Base-by-base conservation (phyloP, 2,888 invertebrate genomes). In the Physocephala rufipes region DNA sequence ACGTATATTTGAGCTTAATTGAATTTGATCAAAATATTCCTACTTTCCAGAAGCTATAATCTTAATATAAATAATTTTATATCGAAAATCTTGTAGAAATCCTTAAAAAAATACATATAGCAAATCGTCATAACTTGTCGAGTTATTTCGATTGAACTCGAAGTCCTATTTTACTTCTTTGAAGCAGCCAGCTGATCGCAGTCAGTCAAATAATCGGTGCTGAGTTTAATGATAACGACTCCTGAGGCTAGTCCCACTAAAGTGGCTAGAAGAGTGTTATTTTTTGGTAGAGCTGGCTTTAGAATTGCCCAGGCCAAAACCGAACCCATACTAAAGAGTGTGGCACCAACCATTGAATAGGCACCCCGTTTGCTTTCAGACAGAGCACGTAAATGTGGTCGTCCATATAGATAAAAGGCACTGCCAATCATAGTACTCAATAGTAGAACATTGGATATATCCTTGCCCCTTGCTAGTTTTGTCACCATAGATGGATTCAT, bases 311-410 rank as follows among this genome's bases (percentile, higher is more conserved):
- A 96, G 74, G 93, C 87, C 71, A 97, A 89, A 62, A 96, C 93
- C 0, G 96, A 95, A 16, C 97, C 96, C 82, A 97, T 90, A 76
- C 95, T 95, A 88, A 96, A 93, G 26, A 96, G 88, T 13, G 93
- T 88, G 59, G 95, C 91, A 67, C 94, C 93, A 72, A 92, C 80
- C 74, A 90, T 30, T 15, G 86, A 93, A 88, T 91, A 95, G 43
- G 90, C 87, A 76, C 91, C 88, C 71, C 90, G 89, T 75, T 89
- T 89, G 71, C 89, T 88, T 36, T 88, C 89, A 13, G 90, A 84
- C 12, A 92, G 89, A n/a, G 87, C 87, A 71, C 89, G 88, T 84
- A 96, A 87, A 82, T 95, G 95, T 58, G 92, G 91, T 74, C 95
- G 89, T 65, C 91, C 91, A 86, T 93, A 95, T 26, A 96, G 87